Evolutionary conservation across 2,888 invertebrate genomes (phyloP).

Genomic region (Melieria crassipennis): DNA sequence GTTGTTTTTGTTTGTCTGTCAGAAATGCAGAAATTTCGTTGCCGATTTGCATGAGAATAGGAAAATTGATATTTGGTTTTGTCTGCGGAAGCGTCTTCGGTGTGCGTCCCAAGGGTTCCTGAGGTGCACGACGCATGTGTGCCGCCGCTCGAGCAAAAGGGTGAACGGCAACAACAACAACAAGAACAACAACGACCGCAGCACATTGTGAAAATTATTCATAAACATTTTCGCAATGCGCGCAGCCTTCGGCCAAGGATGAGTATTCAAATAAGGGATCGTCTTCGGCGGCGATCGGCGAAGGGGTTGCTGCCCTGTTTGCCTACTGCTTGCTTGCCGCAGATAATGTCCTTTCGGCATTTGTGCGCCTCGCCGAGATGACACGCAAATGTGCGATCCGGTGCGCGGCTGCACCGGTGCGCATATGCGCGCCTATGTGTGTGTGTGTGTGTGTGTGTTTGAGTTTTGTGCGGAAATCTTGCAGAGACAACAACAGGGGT

Average conservation of each 20-base stretch:
- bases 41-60: constrained; percentile 64
- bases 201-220: constrained; percentile 63
- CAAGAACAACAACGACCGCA: background rate
- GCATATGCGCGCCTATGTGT: constrained; percentile 1
- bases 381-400: constrained; percentile 10
- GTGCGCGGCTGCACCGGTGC: constrained; percentile 20
- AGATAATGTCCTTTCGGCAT: constrained; percentile 44
- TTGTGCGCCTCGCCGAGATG: constrained; percentile 5
- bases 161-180: constrained; percentile 15
- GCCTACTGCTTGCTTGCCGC: constrained; percentile 48
- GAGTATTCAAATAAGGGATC: constrained; percentile 62
- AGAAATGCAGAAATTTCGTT: constrained; percentile 40
- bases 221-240: constrained; percentile 47
- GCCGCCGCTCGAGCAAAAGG: background rate
- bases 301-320: constrained; percentile 57
- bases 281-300: constrained; percentile 27
- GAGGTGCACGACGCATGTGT: constrained; percentile 11
- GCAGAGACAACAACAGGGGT: constrained; percentile 39
- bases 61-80: constrained; percentile 65
- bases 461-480: constrained; percentile 2
- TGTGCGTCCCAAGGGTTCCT: background rate
- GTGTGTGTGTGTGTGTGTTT: constrained; percentile 9
- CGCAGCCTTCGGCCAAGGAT: constrained; percentile 45
- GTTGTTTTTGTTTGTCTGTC: constrained; percentile 19
- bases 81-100: constrained; percentile 53